Evolutionary conservation across 2,797 vertebrate species (phyloP).

Genomic region (Ceryle rudis): DNA sequence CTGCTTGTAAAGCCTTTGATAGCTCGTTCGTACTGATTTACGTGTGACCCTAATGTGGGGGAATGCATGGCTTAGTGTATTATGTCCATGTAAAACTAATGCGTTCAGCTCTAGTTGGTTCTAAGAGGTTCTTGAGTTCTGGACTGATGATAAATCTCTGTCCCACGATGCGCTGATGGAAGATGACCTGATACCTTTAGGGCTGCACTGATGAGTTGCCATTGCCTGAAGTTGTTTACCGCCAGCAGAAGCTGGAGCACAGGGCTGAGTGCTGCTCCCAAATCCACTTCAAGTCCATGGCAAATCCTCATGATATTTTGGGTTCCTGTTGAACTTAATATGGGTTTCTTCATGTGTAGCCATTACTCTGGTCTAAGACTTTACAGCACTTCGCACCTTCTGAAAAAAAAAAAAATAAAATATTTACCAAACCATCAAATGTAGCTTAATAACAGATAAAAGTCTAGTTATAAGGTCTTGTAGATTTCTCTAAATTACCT

Average conservation of each 20-base stretch:
- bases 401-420: background rate
- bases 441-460: background rate
- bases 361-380: background rate
- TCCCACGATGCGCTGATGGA: accelerated
- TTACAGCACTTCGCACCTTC: background rate
- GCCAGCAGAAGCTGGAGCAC: background rate
- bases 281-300: background rate
- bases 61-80: background rate
- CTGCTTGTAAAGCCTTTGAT: background rate
- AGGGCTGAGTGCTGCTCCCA: background rate
- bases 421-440: background rate
- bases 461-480: background rate
- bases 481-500: background rate
- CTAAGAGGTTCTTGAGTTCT: background rate
- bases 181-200: background rate
- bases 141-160: background rate
- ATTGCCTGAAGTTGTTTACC: background rate
- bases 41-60: background rate
- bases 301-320: background rate
- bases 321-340: background rate
- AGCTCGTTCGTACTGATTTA: background rate
- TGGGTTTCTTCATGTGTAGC: background rate
- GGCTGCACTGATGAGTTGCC: background rate
- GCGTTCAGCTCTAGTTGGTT: background rate
- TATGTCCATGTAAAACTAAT: background rate